Evolutionary conservation across 2,797 vertebrate genomes (phyloP), one percentile per base, ranked within the genome.

Genomic region (Melanotaenia boesemani): DNA sequence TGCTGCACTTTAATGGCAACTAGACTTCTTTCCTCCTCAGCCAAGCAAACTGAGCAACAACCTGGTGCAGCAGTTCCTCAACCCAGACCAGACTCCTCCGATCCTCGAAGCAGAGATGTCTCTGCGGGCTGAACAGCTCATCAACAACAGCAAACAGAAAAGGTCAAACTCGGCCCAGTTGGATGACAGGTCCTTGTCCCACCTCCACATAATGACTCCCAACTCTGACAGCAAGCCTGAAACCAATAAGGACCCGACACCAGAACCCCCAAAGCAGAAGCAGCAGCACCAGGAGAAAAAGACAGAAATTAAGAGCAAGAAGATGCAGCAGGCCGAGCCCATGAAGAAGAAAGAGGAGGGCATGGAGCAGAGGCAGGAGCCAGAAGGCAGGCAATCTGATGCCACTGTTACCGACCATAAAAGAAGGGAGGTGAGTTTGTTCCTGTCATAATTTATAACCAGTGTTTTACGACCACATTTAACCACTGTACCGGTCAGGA

Each of bases 11-110:
- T 34, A 6, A 34, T 34, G 32, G 32, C 32, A 34, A 34, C 32
- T 34, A 8, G 6, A 34, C 32, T 34, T 6, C 32, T 34, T 30
- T 36, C 36, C 16, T 13, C 60, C 61, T 16, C 82, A 95, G 94
- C 91, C 94, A 0, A 92, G 79, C 72, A 95, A 95, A 79, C 87
- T 94, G 41, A 94, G 84, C 3, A 87, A 93, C 72, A 88, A 92
- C 83, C 90, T 95, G 0, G 94, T 95, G 44, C 95, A 96, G 63
- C 95, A 95, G 85, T 96, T 96, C 82, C 92, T 95, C 11, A 72
- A 92, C 55, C 89, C 85, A 0, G 94, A 91, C 3, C 66, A 95
- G 86, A 94, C 94, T 30, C 58, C 93, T 1, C 86, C 95, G 0
- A 92, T 90, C 64, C 88, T 93, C 3, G 89, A 91, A 68, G 94